phyloP scores from a whole-genome alignment of 2,797 vertebrate species.

The Melopsittacus undulatus region DNA sequence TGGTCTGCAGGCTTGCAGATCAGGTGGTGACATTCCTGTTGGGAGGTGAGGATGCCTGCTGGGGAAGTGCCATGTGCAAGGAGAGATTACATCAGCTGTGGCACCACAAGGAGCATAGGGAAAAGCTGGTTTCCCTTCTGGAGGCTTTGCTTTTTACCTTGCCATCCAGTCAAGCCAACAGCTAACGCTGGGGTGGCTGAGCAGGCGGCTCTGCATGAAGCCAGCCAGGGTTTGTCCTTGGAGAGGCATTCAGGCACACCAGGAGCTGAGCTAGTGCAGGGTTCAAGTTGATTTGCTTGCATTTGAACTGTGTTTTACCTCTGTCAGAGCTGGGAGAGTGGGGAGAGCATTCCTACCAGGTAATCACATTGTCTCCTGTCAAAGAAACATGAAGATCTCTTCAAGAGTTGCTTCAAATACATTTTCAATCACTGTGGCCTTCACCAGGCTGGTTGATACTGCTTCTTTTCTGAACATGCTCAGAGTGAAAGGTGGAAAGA shows the following conservation, averaged over 20 bases:
- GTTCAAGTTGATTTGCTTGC: neutral
- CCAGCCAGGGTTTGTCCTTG: neutral
- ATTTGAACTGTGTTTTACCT: neutral
- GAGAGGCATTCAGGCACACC: neutral
- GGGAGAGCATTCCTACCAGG: neutral
- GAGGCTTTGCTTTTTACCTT: neutral
- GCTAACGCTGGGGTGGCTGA: neutral
- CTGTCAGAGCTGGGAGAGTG: neutral
- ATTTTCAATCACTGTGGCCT: neutral
- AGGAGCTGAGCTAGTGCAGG: neutral
- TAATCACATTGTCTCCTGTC: neutral
- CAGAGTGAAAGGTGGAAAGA: neutral
- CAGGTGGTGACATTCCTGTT: conserved; percentile 5
- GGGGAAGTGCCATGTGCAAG: neutral
- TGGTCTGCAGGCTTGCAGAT: conserved; percentile 46
- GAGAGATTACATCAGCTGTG: neutral
- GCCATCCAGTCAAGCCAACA: neutral
- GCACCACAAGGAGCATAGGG: neutral
- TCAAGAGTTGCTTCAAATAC: neutral
- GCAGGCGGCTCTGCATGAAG: neutral
- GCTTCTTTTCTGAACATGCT: neutral
- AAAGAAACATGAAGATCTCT: rapidly evolving
- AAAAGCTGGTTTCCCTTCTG: neutral
- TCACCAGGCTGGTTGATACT: rapidly evolving
- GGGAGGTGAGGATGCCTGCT: neutral